Base-by-base conservation (phyloP, 1,140 invertebrate genomes). In the Drosophila nasuta region DNA sequence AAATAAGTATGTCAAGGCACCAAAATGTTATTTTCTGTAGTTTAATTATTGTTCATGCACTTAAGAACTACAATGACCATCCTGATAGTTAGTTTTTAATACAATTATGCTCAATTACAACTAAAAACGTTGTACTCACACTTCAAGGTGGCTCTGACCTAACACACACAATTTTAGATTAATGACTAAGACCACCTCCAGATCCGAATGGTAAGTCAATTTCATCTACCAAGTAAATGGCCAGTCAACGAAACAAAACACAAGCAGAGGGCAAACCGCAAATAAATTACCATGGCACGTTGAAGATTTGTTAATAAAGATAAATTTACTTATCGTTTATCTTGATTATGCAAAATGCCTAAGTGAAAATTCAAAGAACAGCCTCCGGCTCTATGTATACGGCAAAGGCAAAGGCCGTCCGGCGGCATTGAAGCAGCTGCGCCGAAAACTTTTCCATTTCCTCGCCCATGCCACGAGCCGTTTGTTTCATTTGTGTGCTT, bases 251-350 rank as follows among this genome's bases (percentile, higher is more conserved):
- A 81, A 38, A 38, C 74, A 81, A 25, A 25, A 77, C 49, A 35
- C 10, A 58, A 57, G 64, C 51, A 59, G 66, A 65, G 73, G 80
- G 59, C 43, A 64, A 48, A 82, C 82, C 82, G 70, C 82, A 87
- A 87, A 87, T 87, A 87, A 87, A 87, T 87, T 82, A 82, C 79
- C 52, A 70, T 60, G 79, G 79, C 75, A 87, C 79, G 82, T 87
- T 87, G 75, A 88, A 88, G 83, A 88, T 88, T 88, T 88, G 83
- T 88, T 88, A 88, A 88, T 88, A 88, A 88, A 88, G 83, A 88
- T 88, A 88, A 88, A 88, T 88, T 88, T 87, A 88, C 83, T 88
- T 88, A 88, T 88, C 83, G 83, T 88, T 88, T 88, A 88, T 88
- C 83, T 88, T 88, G 83, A 88, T 88, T 88, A 88, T 88, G 83